phyloP scores from a whole-genome alignment of 2,797 vertebrate genomes.

The Dipus sagitta region DNA sequence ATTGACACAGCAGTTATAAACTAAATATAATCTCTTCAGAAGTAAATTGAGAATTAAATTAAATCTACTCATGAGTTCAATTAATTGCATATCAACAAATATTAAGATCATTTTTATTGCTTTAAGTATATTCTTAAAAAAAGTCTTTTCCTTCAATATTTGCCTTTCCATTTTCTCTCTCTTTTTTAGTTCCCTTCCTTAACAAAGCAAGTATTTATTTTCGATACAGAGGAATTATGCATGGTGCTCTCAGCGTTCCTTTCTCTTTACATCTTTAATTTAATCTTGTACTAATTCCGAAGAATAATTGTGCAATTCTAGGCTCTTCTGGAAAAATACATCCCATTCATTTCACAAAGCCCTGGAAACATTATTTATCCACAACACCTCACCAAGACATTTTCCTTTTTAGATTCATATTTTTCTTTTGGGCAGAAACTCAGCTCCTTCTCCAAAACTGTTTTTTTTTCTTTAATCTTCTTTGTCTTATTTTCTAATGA shows the following conservation, averaged over 20 bases:
- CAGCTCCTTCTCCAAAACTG: not conserved
- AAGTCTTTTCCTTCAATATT: conserved; percentile 28
- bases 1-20: not conserved
- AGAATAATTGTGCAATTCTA: conserved; percentile 59
- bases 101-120: not conserved
- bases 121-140: conserved; percentile 16
- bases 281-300: conserved; percentile 54
- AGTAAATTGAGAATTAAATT: conserved; percentile 30
- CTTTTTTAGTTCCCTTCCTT: conserved; percentile 5
- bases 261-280: conserved; percentile 70
- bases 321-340: conserved; percentile 73
- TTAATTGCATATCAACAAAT: conserved; percentile 14
- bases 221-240: conserved; percentile 49
- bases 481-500: conserved; percentile 27
- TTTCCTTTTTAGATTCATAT: not conserved
- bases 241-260: conserved; percentile 2
- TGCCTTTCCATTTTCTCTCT: not conserved
- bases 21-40: conserved; percentile 41
- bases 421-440: conserved; percentile 35
- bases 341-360: not conserved
- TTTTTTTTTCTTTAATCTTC: not conserved
- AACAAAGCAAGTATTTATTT: conserved; percentile 63
- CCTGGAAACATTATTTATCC: conserved; percentile 17
- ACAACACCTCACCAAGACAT: not conserved
- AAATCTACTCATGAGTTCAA: conserved; percentile 32